Evolutionary conservation across 1,140 invertebrate species (phyloP).

Genomic region (Whitmania pigra): DNA sequence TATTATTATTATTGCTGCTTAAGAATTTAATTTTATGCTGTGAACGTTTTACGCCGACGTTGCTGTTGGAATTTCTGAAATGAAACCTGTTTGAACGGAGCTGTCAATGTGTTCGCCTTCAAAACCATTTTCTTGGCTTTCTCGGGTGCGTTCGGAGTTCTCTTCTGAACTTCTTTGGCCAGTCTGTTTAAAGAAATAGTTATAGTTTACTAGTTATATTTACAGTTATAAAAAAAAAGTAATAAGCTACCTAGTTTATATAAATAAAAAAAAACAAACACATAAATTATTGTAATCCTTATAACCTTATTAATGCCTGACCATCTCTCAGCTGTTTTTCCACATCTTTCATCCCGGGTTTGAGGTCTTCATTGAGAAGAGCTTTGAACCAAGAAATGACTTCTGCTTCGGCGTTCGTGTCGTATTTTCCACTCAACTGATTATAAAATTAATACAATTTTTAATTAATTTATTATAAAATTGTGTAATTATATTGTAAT

Average conservation of each 20-base stretch:
- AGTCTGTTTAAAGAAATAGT: slow-evolving; percentile 19
- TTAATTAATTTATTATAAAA: too few relatives aligned
- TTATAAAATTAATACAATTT: neutral
- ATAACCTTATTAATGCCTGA: slow-evolving; percentile 19
- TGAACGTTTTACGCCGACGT: too few relatives aligned
- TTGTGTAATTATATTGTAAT: too few relatives aligned
- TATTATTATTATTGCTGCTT: too few relatives aligned
- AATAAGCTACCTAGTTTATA: neutral
- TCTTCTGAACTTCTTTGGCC: slow-evolving; percentile 15
- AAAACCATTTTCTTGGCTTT: slow-evolving; percentile 38
- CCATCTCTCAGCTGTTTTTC: slow-evolving; percentile 23
- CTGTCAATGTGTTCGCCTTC: slow-evolving; percentile 25
- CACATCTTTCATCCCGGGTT: slow-evolving; percentile 23
- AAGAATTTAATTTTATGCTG: too few relatives aligned
- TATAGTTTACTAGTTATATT: too few relatives aligned
- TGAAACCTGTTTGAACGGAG: slow-evolving; percentile 25
- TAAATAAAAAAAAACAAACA: too few relatives aligned
- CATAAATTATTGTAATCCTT: slow-evolving; percentile 12
- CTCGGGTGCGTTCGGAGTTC: slow-evolving; percentile 20
- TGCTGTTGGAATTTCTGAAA: too few relatives aligned
- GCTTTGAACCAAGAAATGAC: slow-evolving; percentile 24
- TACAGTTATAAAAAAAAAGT: neutral
- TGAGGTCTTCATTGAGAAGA: slow-evolving; percentile 17
- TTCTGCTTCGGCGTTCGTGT: slow-evolving; percentile 22
- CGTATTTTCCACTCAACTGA: slow-evolving; percentile 22